Evolutionary conservation across 2,888 invertebrate species (phyloP).

Genomic region (Hyles lineata): DNA sequence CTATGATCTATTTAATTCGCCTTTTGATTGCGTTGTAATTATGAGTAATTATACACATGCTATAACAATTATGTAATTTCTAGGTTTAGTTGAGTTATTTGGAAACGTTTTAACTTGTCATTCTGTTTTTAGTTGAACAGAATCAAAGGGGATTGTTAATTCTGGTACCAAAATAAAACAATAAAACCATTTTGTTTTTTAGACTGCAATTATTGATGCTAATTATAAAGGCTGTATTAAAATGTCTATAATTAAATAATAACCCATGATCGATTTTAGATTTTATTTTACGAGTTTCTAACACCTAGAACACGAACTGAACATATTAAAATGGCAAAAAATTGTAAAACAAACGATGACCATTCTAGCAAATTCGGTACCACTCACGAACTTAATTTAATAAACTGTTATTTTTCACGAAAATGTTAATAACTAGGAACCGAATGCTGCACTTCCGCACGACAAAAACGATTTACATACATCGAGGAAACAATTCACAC

Average conservation of each 20-base stretch:
- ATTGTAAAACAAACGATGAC: not conserved
- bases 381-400: conserved; percentile 4
- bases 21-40: conserved; percentile 42
- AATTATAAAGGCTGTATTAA: not conserved
- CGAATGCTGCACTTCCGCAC: conserved; percentile 27
- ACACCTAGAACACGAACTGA: not conserved
- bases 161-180: not conserved
- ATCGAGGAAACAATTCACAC: conserved; percentile 33
- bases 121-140: not conserved
- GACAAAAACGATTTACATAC: conserved; percentile 26
- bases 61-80: conserved; percentile 20
- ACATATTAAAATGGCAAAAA: not conserved
- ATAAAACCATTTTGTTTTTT: not conserved
- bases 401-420: conserved; percentile 14
- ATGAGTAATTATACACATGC: conserved; percentile 31
- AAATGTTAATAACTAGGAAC: conserved; percentile 10
- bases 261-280: too few species aligned
- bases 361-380: not conserved
- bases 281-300: too few species aligned
- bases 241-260: not conserved
- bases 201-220: too few species aligned
- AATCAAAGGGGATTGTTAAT: not conserved
- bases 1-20: conserved; percentile 62
- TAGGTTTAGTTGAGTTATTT: conserved; percentile 17
- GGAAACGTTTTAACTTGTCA: conserved; percentile 9